Evolutionary conservation across 2,797 vertebrate species (phyloP).

Genomic region (Clamator glandarius): DNA sequence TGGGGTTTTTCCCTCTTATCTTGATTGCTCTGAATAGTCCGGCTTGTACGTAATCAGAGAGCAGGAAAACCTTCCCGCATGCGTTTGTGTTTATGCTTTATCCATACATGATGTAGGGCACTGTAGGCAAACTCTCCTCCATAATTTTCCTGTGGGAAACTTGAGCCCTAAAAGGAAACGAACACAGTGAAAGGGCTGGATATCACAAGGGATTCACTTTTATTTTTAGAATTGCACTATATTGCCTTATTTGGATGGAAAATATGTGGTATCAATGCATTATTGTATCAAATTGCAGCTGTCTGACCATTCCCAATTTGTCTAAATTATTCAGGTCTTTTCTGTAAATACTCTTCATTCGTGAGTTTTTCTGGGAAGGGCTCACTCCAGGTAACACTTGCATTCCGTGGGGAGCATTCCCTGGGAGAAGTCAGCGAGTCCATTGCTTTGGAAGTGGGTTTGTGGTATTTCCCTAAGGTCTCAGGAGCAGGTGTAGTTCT

Average conservation of each 20-base stretch:
- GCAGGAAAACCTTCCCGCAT: slow-evolving; percentile 18
- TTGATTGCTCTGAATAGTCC: not conserved
- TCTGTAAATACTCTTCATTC: not conserved
- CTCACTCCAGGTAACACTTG: not conserved
- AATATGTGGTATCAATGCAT: slow-evolving; percentile 67
- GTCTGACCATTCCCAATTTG: slow-evolving; percentile 20
- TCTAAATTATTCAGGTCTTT: not conserved
- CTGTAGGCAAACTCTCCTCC: slow-evolving; percentile 70
- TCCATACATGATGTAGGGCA: slow-evolving; percentile 64
- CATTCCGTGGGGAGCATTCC: not conserved
- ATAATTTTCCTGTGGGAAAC: slow-evolving; percentile 88
- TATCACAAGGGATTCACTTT: slow-evolving; percentile 81
- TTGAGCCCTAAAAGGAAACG: slow-evolving; percentile 84
- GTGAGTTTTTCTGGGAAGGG: not conserved
- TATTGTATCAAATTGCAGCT: slow-evolving; percentile 67
- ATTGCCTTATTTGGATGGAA: slow-evolving; percentile 84
- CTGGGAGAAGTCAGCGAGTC: not conserved
- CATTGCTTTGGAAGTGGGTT: not conserved
- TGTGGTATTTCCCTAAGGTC: not conserved
- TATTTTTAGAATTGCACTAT: slow-evolving; percentile 83
- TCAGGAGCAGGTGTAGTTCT: slow-evolving; percentile 5
- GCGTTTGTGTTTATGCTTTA: not conserved
- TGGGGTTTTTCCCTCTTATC: not conserved
- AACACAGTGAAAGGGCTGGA: slow-evolving; percentile 75
- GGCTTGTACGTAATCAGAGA: not conserved